A percentile compares a stretch with the other conserved stretches of the same genome.
Evolutionary conservation across 2,888 invertebrate species (phyloP).

Genomic region (Caenorhabditis angaria): DNA sequence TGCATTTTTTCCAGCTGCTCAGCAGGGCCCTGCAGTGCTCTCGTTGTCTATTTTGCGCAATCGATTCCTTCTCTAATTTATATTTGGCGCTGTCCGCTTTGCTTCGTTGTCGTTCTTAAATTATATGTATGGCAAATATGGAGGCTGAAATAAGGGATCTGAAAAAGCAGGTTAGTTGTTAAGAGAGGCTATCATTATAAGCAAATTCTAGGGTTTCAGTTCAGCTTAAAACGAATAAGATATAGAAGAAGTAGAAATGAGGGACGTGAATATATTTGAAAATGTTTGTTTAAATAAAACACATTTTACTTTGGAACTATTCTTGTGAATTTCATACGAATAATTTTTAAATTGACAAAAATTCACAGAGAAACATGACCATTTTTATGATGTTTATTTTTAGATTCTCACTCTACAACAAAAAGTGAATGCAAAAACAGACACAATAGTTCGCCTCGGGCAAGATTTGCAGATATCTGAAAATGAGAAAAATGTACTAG

Average conservation of each 20-base stretch:
- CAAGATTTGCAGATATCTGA: slow-evolving; percentile 47
- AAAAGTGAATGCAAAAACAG: slow-evolving; percentile 52
- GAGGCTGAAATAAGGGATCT: slow-evolving; percentile 37
- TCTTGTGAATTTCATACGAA: too few relatives aligned
- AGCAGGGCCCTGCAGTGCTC: not conserved
- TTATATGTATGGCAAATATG: slow-evolving; percentile 16
- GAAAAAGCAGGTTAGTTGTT: slow-evolving; percentile 29
- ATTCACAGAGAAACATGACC: too few relatives aligned
- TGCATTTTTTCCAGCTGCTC: not conserved
- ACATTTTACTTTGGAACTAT: too few relatives aligned
- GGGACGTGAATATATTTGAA: too few relatives aligned
- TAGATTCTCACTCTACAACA: slow-evolving; percentile 46
- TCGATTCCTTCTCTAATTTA: not conserved
- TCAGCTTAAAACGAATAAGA: too few relatives aligned
- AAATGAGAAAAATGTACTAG: slow-evolving; percentile 31
- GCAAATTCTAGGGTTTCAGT: too few relatives aligned
- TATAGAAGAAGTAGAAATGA: too few relatives aligned
- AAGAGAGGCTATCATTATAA: not conserved
- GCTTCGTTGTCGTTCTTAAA: slow-evolving; percentile 3
- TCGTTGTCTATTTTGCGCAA: not conserved
- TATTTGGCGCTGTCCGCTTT: not conserved
- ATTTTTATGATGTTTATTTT: not conserved
- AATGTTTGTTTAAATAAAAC: too few relatives aligned
- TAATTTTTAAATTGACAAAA: too few relatives aligned
- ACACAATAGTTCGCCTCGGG: slow-evolving; percentile 56